Evolutionary conservation across 2,113 vertebrate genomes (phyloP).

Genomic region (Oreocharis arfaki): DNA sequence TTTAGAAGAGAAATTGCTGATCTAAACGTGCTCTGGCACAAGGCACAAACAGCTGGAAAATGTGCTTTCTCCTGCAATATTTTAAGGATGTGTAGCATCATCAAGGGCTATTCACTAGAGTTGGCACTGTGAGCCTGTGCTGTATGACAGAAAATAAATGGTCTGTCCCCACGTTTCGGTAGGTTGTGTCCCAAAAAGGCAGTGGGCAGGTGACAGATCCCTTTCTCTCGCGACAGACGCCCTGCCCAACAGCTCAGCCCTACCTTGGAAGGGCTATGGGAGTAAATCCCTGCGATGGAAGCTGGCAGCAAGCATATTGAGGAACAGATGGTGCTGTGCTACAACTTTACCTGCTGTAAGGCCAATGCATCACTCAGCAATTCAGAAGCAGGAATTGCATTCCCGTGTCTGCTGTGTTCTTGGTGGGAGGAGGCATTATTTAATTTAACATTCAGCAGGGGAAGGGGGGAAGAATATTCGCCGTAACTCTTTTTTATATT

Average conservation of each 20-base stretch:
- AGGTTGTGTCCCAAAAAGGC: background rate
- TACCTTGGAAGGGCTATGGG: background rate
- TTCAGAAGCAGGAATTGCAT: background rate
- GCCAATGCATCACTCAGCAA: background rate
- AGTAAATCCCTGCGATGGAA: background rate
- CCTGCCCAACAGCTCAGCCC: background rate
- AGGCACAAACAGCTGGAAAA: slow-evolving; percentile 58
- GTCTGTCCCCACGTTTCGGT: background rate
- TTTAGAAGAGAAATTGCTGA: slow-evolving; percentile 7
- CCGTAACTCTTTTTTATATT: fast-evolving
- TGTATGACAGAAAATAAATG: background rate
- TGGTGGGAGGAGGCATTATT: background rate
- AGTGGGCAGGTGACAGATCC: background rate
- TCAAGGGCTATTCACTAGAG: slow-evolving; percentile 4
- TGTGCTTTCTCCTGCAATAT: background rate
- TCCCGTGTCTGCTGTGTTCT: background rate
- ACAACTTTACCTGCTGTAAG: background rate
- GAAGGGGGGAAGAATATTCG: background rate
- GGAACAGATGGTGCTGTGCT: slow-evolving; percentile 52
- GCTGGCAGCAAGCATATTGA: background rate
- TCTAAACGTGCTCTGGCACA: background rate
- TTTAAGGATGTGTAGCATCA: background rate
- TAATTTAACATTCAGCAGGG: background rate
- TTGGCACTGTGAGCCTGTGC: background rate
- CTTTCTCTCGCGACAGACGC: background rate